phyloP scores from a whole-genome alignment of 2,113 vertebrate species.

The Lamprotornis superbus region DNA sequence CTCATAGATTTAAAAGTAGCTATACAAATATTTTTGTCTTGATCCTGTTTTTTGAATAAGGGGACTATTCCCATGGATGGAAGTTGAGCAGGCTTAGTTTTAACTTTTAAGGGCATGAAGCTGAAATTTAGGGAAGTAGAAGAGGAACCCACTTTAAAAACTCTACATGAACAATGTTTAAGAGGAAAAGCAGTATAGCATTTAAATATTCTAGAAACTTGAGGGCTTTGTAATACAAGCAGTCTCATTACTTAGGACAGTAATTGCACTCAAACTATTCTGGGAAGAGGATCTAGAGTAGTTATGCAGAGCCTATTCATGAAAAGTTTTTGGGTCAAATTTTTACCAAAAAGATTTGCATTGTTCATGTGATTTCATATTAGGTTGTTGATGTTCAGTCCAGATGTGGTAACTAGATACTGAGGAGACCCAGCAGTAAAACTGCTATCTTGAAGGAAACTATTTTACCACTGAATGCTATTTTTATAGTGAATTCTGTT shows the following conservation, averaged over 20 bases:
- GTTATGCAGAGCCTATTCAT: not conserved
- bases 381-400: not conserved
- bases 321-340: not conserved
- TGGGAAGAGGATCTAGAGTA: not conserved
- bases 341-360: not conserved
- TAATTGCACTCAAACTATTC: not conserved
- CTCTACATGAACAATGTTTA: not conserved
- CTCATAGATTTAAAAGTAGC: not conserved
- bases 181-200: not conserved
- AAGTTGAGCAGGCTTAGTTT: not conserved
- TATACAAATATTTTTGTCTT: not conserved
- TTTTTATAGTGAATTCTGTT: not conserved
- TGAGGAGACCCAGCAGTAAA: not conserved
- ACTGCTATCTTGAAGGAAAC: not conserved
- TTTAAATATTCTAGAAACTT: not conserved
- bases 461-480: not conserved
- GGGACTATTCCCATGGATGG: not conserved
- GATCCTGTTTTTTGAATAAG: not conserved
- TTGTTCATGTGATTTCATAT: rapidly evolving
- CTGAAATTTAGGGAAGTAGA: not conserved
- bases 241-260: not conserved
- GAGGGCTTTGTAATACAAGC: not conserved
- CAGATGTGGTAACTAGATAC: not conserved
- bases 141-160: not conserved
- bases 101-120: not conserved